A percentile compares a stretch with the other conserved stretches of the same genome.
Evolutionary conservation across 2,113 vertebrate genomes (phyloP).

Genomic region (Acanthisitta chloris): DNA sequence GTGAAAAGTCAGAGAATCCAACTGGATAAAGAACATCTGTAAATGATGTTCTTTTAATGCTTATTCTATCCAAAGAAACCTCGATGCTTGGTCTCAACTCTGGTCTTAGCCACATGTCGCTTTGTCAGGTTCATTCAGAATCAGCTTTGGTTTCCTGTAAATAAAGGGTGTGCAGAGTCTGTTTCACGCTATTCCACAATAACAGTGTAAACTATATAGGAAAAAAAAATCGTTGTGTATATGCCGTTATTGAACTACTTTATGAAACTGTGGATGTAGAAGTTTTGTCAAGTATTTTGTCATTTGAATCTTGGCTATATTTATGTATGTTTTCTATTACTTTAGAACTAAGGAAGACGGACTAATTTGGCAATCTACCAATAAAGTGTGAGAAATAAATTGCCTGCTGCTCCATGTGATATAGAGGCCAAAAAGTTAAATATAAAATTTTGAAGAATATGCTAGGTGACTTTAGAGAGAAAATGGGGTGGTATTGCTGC

Average conservation of each 20-base stretch:
- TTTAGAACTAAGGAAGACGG: background rate
- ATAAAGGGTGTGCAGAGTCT: background rate
- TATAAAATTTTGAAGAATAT: background rate
- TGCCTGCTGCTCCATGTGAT: background rate
- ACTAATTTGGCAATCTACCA: background rate
- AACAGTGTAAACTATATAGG: background rate
- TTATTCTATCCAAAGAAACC: background rate
- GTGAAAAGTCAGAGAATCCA: conserved; percentile 11
- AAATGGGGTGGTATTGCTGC: background rate
- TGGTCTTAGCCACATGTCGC: background rate
- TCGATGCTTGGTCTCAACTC: background rate
- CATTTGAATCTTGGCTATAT: background rate
- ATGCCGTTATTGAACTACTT: background rate
- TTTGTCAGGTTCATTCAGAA: background rate
- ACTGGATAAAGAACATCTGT: conserved; percentile 51
- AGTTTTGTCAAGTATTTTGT: background rate
- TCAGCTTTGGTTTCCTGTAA: background rate
- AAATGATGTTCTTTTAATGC: background rate
- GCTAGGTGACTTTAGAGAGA: background rate
- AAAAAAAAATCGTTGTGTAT: background rate
- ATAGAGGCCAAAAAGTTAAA: background rate
- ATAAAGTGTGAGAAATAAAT: background rate
- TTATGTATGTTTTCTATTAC: background rate
- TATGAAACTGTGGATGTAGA: background rate
- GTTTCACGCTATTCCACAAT: background rate